A percentile compares a stretch with the other conserved stretches of the same genome.
Conservation (phyloP, 2,113 vertebrate genomes). For the Morphnarchus princeps region DNA sequence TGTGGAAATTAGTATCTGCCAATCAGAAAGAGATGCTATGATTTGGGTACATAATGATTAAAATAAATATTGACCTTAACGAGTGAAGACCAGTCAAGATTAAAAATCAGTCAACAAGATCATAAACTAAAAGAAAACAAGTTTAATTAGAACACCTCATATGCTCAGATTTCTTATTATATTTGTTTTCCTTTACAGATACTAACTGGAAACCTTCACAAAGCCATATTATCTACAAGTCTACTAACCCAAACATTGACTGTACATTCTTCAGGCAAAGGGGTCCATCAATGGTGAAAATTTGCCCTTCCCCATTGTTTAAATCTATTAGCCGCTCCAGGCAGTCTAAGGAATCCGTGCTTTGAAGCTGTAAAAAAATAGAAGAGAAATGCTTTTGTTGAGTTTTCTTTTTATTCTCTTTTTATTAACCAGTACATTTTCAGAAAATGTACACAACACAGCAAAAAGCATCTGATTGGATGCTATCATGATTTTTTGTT, state of each 20-base stretch:
- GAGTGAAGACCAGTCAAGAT: neutral
- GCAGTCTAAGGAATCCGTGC: slow-evolving; percentile 89
- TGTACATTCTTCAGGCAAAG: slow-evolving; percentile 97
- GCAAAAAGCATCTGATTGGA: neutral
- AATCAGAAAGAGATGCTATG: neutral
- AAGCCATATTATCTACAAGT: neutral
- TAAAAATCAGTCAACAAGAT: neutral
- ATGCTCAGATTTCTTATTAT: neutral
- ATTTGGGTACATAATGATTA: neutral
- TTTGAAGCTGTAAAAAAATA: slow-evolving; percentile 81
- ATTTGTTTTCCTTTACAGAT: neutral
- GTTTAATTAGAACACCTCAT: neutral
- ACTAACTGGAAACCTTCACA: neutral
- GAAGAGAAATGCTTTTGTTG: neutral
- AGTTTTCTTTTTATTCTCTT: neutral
- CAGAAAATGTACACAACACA: neutral
- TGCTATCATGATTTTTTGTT: neutral
- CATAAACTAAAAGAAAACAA: neutral
- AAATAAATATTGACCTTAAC: neutral
- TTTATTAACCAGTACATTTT: neutral
- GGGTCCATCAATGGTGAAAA: slow-evolving; percentile 93
- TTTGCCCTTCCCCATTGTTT: slow-evolving; percentile 93
- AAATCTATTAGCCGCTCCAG: slow-evolving; percentile 90
- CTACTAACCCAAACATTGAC: slow-evolving; percentile 92
- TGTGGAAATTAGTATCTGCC: neutral